Evolutionary conservation across 1,140 invertebrate species (phyloP).

Genomic region (Dinoponera quadriceps): DNA sequence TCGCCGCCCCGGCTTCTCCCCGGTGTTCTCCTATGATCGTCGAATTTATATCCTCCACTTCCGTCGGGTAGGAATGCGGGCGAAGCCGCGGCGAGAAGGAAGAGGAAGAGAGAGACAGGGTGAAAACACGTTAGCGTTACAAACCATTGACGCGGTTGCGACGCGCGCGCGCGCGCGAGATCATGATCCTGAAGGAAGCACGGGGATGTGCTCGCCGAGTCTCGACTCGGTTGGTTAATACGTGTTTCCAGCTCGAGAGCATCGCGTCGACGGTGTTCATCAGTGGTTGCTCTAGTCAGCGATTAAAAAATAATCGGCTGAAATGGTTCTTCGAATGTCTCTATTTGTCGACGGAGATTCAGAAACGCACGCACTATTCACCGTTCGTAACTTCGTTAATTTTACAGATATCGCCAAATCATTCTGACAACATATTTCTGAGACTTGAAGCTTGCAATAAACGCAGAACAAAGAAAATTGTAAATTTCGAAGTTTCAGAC

Average conservation of each 20-base stretch:
- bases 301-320: too few species aligned
- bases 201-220: background rate
- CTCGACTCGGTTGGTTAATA: background rate
- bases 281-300: too few species aligned
- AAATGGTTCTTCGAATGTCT: too few species aligned
- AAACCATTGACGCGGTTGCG: conserved; percentile 39
- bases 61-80: conserved; percentile 49
- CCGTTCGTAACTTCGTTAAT: too few species aligned
- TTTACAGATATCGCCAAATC: too few species aligned
- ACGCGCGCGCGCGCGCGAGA: background rate
- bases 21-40: conserved; percentile 56
- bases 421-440: too few species aligned
- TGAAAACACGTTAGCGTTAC: conserved; percentile 62
- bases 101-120: conserved; percentile 23
- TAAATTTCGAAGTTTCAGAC: too few species aligned
- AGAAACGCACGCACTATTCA: too few species aligned
- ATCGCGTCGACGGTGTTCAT: too few species aligned
- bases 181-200: conserved; percentile 7
- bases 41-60: conserved; percentile 66
- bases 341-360: too few species aligned
- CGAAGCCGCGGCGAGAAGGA: background rate
- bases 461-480: too few species aligned
- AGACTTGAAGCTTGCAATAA: too few species aligned
- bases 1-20: conserved; percentile 66
- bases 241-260: background rate